Evolutionary conservation across 2,888 invertebrate species (phyloP), one percentile per base, ranked within the genome.

Genomic region (Choreutis nemorana): DNA sequence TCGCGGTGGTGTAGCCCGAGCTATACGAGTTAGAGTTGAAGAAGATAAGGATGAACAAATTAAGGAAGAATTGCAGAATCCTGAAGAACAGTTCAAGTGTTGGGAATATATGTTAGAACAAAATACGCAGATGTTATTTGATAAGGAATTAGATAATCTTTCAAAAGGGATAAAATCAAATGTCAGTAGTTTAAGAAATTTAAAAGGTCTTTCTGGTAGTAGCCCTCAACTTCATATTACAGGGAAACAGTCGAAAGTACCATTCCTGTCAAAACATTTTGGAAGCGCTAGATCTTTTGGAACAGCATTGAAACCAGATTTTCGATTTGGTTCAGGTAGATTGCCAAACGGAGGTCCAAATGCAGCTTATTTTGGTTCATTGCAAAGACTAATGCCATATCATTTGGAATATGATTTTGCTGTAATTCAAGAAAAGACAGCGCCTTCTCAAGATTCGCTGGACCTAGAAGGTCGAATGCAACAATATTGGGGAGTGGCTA

Each of bases 91-190:
- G 54, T 92, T 91, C 51, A 90, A 92, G 55, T 94, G 93, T 54
- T 94, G 94, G 94, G 94, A 94, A 47, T 94, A 94, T 48, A 93
- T 94, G 91, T 64, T 94, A 26, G 94, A 94, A 53, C 91, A 93
- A 58, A 94, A 94, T 48, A 93, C 93, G 0, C 93, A 93, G 55
- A 77, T 93, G 55, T 54, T 94, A 2, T 94, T 94, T 48, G 92
- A 93, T 60, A 92, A 92, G 53, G 94, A 94, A 60, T 61, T 93
- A 27, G 91, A 93, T 49, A 90, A 91, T 18, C 66, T 91, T 23
- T 87, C 87, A 0, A 84, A 84, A 51, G 84, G 83, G 1, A 81
- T 83, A 11, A 81, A 81, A 43, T 80, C 83, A 0, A 81, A 68
- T 32, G 70, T 66, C 4, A 73, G 81, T 42, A 70, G 78, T 32